phyloP scores from a whole-genome alignment of 2,113 vertebrate species.

The Thunnus thynnus region DNA sequence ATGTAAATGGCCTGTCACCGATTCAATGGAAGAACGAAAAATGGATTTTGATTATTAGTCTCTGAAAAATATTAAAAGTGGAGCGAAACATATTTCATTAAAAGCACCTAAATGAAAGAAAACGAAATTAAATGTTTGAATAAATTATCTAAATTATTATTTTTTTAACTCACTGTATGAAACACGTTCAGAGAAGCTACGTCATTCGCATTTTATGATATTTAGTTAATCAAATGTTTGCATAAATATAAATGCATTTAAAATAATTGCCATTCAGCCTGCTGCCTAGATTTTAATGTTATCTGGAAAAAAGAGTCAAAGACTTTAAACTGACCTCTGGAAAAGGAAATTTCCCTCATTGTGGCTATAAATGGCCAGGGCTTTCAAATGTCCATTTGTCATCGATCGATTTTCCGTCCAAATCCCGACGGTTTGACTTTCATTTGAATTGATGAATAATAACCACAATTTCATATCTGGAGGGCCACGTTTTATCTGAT shows the following conservation, averaged over 20 bases:
- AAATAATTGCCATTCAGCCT: not conserved
- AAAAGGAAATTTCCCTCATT: not conserved
- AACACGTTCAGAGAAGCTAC: not conserved
- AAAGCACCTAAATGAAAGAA: not conserved
- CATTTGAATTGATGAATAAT: constrained; percentile 69
- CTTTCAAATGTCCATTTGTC: constrained; percentile 43
- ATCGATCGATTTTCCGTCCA: constrained; percentile 64
- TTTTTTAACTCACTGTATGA: too few species aligned
- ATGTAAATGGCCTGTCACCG: constrained; percentile 53
- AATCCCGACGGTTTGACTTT: constrained; percentile 28
- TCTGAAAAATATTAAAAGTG: not conserved
- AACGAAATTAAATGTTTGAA: constrained; percentile 50
- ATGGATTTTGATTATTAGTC: not conserved
- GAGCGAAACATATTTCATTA: not conserved
- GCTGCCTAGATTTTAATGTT: not conserved
- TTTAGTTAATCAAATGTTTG: not conserved
- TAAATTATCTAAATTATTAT: not conserved
- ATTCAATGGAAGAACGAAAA: not conserved
- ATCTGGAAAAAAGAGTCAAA: constrained; percentile 2
- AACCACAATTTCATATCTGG: constrained; percentile 31
- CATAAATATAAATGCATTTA: constrained; percentile 27
- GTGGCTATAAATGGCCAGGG: not conserved
- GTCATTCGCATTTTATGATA: not conserved
- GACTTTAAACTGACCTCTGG: not conserved
- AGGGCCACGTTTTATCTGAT: not conserved